These are phyloP conservation scores for Apoderus coryli DNA, from an alignment of 2,888 invertebrate genomes.

Conservation along the genomic window DNA sequence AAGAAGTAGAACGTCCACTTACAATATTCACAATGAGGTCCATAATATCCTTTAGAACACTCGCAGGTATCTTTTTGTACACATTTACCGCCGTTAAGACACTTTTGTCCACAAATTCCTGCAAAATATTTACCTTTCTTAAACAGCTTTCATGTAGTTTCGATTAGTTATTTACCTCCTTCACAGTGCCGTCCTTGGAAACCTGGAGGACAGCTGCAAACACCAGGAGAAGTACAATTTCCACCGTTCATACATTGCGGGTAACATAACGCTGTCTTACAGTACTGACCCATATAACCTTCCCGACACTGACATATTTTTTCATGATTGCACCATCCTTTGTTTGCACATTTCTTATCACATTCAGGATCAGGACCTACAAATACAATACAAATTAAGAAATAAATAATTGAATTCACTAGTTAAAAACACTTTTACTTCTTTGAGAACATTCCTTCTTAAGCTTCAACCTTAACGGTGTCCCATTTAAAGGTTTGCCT, in stretches of 20 bases:
- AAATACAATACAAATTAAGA: constrained; percentile 12
- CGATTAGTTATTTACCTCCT: constrained; percentile 14
- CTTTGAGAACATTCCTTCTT: constrained; percentile 89
- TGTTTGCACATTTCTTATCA: constrained; percentile 73
- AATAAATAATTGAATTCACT: constrained; percentile 8
- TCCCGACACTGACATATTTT: constrained; percentile 79
- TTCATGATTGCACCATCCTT: constrained; percentile 70
- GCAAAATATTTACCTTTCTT: constrained; percentile 22
- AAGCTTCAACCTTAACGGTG: constrained; percentile 71
- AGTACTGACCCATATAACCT: constrained; percentile 83
- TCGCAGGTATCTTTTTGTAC: constrained; percentile 88
- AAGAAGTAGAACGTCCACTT: constrained; percentile 34
- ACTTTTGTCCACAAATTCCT: constrained; percentile 86
- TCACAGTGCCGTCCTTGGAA: constrained; percentile 57
- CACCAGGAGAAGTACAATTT: constrained; percentile 78
- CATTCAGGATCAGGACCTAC: constrained; percentile 79
- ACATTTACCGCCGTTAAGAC: constrained; percentile 88
- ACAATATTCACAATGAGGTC: constrained; percentile 83
- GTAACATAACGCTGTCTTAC: constrained; percentile 78
- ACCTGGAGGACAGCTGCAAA: constrained; percentile 78
- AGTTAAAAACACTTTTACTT: constrained; percentile 37
- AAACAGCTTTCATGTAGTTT: no score
- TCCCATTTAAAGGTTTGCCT: constrained; percentile 69
- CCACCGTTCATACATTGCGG: constrained; percentile 89
- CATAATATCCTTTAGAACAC: constrained; percentile 84